phyloP scores from a whole-genome alignment of 1,140 invertebrate genomes.

The Pseudomyrmex dendroicus region DNA sequence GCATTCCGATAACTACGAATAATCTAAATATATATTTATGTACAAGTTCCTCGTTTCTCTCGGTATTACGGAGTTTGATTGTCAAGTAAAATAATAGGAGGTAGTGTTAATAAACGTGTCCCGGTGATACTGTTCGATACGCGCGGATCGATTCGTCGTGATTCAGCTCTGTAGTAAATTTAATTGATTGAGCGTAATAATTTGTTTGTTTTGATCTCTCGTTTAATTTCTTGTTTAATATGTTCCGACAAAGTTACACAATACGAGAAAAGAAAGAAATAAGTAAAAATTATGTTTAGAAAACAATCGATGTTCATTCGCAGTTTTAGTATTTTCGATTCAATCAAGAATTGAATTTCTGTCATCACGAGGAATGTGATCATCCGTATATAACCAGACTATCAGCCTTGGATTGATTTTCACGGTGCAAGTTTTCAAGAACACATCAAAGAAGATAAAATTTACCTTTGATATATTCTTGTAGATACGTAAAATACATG shows the following conservation, averaged over 20 bases:
- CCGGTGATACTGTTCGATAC: conserved; percentile 26
- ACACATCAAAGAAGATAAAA: neutral
- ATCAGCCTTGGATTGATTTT: conserved; percentile 7
- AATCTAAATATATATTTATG: conserved; percentile 83
- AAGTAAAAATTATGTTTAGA: no score
- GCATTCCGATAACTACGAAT: conserved; percentile 78
- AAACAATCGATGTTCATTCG: neutral
- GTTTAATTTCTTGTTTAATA: neutral
- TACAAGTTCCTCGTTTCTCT: conserved; percentile 83
- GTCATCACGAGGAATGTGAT: conserved; percentile 37
- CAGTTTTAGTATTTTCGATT: conserved; percentile 10
- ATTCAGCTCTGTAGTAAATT: neutral
- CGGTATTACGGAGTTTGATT: conserved; percentile 75
- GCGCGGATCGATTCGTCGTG: conserved; percentile 41
- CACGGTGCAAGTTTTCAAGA: conserved; percentile 8
- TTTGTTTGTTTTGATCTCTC: neutral
- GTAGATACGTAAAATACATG: no score
- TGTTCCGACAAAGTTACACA: neutral
- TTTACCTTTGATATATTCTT: no score
- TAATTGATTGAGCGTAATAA: neutral
- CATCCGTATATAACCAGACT: neutral
- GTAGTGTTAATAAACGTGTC: conserved; percentile 69
- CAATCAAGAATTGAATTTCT: neutral
- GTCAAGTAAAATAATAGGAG: conserved; percentile 69
- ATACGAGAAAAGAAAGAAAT: neutral